Evolutionary conservation across 1,140 invertebrate species (phyloP).

Genomic region (Sipha flava): DNA sequence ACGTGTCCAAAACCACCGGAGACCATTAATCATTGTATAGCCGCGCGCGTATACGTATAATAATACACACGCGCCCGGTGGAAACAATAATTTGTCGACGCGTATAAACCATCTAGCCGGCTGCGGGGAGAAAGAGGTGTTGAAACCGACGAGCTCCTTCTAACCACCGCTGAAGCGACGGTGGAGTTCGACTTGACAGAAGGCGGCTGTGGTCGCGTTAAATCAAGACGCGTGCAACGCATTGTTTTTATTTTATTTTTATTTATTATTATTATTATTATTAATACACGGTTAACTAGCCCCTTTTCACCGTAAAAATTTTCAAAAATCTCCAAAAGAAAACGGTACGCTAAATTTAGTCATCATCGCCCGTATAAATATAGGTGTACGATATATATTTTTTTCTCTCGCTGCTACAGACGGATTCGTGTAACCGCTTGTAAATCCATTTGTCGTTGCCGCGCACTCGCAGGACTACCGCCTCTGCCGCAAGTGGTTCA

Average conservation of each 20-base stretch:
- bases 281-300: conserved; percentile 10
- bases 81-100: conserved; percentile 33
- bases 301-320: neutral
- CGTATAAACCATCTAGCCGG: neutral
- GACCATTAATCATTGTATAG: conserved; percentile 17
- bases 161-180: neutral
- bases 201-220: conserved; percentile 2
- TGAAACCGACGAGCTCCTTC: neutral
- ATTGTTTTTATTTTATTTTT: conserved; percentile 3
- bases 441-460: conserved; percentile 15
- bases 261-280: neutral
- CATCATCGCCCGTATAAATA: neutral
- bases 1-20: neutral
- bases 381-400: neutral
- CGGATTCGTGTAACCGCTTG: neutral
- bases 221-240: neutral
- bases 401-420: neutral
- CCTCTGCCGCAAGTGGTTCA: neutral
- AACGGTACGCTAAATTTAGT: conserved; percentile 20
- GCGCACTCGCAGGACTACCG: neutral
- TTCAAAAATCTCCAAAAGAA: neutral
- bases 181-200: neutral
- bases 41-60: neutral
- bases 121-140: neutral
- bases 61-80: conserved; percentile 17